Evolutionary conservation across 2,797 vertebrate species (phyloP).

Genomic region (Streptopelia turtur): DNA sequence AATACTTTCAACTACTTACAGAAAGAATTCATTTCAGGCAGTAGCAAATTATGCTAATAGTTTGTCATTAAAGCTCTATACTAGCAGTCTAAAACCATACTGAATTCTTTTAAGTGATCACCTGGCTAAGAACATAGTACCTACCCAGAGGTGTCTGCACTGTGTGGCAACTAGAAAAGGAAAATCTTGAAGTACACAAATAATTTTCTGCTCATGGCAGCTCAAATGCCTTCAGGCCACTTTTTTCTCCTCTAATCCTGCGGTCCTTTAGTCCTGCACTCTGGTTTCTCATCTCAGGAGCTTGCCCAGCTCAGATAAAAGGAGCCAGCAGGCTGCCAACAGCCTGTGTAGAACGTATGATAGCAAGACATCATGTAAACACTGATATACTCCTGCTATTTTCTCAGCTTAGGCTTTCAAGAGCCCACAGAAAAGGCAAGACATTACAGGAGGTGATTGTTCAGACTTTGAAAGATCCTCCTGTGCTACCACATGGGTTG

Average conservation of each 20-base stretch:
- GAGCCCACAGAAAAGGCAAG: not conserved
- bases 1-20: not conserved
- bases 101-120: not conserved
- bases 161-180: not conserved
- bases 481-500: not conserved
- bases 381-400: rapidly evolving
- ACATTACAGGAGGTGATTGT: not conserved
- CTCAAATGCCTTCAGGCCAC: not conserved
- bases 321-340: not conserved
- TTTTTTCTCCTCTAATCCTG: not conserved
- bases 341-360: not conserved
- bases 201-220: rapidly evolving
- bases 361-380: not conserved
- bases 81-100: not conserved
- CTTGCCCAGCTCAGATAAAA: not conserved
- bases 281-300: not conserved
- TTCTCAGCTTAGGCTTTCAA: not conserved
- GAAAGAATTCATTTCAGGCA: not conserved
- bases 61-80: not conserved
- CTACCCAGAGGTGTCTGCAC: not conserved
- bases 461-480: not conserved
- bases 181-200: not conserved
- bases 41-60: not conserved
- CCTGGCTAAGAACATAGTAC: not conserved
- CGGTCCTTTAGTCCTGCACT: not conserved